Base-by-base conservation (phyloP, 2,113 vertebrate genomes). In the Sminthopsis crassicaudata region DNA sequence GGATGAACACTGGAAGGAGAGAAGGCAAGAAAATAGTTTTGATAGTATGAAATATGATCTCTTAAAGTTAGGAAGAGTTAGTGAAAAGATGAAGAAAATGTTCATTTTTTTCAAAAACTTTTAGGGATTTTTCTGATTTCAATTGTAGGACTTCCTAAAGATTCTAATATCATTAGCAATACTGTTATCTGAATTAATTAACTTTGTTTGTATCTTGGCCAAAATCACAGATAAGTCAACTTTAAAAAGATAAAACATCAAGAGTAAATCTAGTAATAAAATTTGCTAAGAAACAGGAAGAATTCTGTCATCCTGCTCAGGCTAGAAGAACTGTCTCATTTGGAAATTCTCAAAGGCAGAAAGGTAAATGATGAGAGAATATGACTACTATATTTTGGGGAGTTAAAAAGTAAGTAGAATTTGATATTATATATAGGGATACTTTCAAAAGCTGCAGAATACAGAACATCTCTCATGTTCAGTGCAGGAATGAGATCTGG, bases 371-470 rank as follows among this genome's bases (percentile, higher is more conserved):
- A 84, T 84, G n/a, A 42, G 67, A 84, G 67, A 84, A 84, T 84
- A 84, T 8, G 7, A 19, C 67, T 84, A 84, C 67, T 23, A n/a
- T 19, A 42, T 84, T 84, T 84, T 42, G 19, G 16, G 42, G n/a
- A 19, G 42, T 84, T 84, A 84, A 7, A 84, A 42, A 84, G 23
- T 84, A 84, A 84, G 67, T 84, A 84, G n/a, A 42, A 84, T 7
- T 84, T 84, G 67, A 84, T 42, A 84, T 84, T 84, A n/a, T n/a
- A n/a, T n/a, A n/a, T n/a, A 42, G 16, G 19, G 67, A n/a, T 84
- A 84, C 67, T 84, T 84, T 84, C n/a, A 84, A 84, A 84, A 84
- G 67, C n/a, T 84, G 36, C 67, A 84, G 60, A 67, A 84, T 84
- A 42, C 67, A 84, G 67, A 84, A 84, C 67, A 84, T 84, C 36